These are phyloP conservation scores for Miltochrista miniata DNA, from an alignment of 2,888 invertebrate species.

Conservation along the genomic window DNA sequence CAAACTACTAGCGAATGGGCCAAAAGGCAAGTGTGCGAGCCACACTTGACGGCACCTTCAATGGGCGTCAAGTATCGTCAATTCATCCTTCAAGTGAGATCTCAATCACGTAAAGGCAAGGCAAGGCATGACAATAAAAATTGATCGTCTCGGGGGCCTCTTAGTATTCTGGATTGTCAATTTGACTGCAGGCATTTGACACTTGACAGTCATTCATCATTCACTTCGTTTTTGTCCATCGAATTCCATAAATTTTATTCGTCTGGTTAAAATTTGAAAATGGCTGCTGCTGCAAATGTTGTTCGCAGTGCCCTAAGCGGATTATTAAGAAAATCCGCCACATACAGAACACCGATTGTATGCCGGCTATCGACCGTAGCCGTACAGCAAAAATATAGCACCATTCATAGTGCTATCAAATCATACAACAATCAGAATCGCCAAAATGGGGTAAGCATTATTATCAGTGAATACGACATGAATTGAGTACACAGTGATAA, in stretches of 20 bases:
- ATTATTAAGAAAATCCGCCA: constrained; percentile 71
- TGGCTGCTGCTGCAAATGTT: constrained; percentile 79
- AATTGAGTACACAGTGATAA: constrained; percentile 20
- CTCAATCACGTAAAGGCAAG: no score
- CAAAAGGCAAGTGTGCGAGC: no score
- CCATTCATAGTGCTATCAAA: constrained; percentile 55
- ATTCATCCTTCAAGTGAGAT: no score
- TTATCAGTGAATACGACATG: constrained; percentile 46
- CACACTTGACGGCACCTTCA: no score
- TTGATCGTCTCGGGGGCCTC: no score
- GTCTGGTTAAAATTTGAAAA: constrained; percentile 37
- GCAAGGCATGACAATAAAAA: no score
- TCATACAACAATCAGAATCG: constrained; percentile 49
- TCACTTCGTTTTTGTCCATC: constrained; percentile 1
- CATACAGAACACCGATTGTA: constrained; percentile 66
- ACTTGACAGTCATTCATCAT: background rate
- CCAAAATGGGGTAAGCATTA: constrained; percentile 67
- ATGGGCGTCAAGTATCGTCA: no score
- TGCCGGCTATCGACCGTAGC: constrained; percentile 73
- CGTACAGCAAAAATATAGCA: constrained; percentile 66
- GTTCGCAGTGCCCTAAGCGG: constrained; percentile 75
- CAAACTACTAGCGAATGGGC: no score
- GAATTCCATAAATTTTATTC: constrained; percentile 8
- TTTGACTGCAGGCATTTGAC: constrained; percentile 37
- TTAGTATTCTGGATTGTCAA: no score